Evolutionary conservation across 2,888 invertebrate species (phyloP).

Genomic region (Patella caerulea): DNA sequence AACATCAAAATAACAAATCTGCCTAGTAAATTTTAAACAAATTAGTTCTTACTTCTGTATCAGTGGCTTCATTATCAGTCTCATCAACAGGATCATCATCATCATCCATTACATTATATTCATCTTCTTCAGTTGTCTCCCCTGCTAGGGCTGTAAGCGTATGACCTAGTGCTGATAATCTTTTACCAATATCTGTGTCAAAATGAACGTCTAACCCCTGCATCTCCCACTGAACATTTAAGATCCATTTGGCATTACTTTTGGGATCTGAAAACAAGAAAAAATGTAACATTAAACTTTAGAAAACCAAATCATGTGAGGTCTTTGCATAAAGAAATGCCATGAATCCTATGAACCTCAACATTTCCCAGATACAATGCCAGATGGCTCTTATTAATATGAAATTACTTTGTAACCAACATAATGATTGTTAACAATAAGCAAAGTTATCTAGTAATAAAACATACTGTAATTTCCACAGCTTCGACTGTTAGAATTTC

Average conservation of each 20-base stretch:
- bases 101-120: slow-evolving; percentile 32
- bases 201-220: slow-evolving; percentile 97
- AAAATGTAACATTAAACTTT: no score
- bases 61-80: slow-evolving; percentile 29
- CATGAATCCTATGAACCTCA: no score
- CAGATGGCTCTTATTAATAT: no score
- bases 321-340: no score
- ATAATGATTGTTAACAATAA: no score
- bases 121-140: slow-evolving; percentile 74
- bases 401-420: no score
- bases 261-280: slow-evolving; percentile 42
- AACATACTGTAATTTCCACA: not conserved
- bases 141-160: slow-evolving; percentile 96
- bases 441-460: no score
- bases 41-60: slow-evolving; percentile 28
- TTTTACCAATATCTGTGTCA: slow-evolving; percentile 96
- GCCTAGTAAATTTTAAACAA: no score
- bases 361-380: no score
- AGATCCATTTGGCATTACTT: slow-evolving; percentile 92
- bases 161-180: slow-evolving; percentile 92
- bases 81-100: slow-evolving; percentile 77
- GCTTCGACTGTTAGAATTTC: no score
- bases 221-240: slow-evolving; percentile 99
- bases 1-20: no score
- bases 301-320: no score